A percentile compares a stretch with the other conserved stretches of the same genome.
These are phyloP conservation scores for Bradypus variegatus DNA, from an alignment of 2,797 vertebrate genomes.

Conservation along the genomic window DNA sequence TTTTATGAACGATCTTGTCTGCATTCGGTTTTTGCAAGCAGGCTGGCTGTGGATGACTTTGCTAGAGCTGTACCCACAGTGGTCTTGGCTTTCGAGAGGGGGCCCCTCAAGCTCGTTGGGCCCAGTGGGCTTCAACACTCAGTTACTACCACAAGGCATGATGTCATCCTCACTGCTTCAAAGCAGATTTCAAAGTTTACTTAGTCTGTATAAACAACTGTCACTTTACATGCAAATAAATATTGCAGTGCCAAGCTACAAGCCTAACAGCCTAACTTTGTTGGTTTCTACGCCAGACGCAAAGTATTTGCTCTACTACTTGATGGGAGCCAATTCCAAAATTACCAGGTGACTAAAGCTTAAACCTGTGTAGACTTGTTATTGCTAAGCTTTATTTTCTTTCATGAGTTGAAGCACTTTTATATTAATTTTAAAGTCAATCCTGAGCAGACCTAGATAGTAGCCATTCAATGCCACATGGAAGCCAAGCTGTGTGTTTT, in stretches of 20 bases:
- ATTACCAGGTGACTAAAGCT: not conserved
- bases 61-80: not conserved
- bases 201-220: constrained; percentile 69
- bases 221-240: constrained; percentile 71
- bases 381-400: not conserved
- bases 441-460: not conserved
- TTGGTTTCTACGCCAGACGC: not conserved
- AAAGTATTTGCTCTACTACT: not conserved
- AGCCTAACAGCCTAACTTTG: not conserved
- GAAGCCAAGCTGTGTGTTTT: too few relatives aligned
- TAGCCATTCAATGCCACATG: too few relatives aligned
- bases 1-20: too few relatives aligned
- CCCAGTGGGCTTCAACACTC: not conserved
- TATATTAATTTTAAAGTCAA: not conserved
- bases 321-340: not conserved
- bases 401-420: not conserved
- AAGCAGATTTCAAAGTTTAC: constrained; percentile 66
- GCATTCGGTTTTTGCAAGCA: not conserved
- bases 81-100: not conserved
- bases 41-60: not conserved
- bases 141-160: not conserved
- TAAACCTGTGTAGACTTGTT: not conserved
- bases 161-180: constrained; percentile 48
- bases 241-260: constrained; percentile 22
- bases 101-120: not conserved